Conservation (phyloP, 2,113 vertebrate species). For the Eurystomus gularis region DNA sequence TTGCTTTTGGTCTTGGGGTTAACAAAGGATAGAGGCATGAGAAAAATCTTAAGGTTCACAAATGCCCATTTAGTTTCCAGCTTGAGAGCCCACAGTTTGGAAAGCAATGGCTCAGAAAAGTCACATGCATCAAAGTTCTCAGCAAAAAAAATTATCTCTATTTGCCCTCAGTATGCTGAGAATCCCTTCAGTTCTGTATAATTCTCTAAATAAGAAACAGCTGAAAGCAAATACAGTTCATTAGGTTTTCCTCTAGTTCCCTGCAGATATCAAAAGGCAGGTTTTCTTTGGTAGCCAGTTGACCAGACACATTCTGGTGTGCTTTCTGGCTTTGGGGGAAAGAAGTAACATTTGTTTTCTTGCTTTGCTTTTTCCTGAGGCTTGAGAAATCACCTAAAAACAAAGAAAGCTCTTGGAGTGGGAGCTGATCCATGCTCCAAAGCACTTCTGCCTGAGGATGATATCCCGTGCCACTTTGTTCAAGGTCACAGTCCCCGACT, state of each 20-base stretch:
- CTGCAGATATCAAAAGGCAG: neutral
- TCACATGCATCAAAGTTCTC: neutral
- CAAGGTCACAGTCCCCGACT: neutral
- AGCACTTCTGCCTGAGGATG: neutral
- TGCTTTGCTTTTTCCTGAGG: neutral
- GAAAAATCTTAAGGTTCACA: neutral
- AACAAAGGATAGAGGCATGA: neutral
- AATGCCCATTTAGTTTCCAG: neutral
- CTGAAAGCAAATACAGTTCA: neutral
- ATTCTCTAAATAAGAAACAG: neutral
- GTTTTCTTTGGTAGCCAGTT: neutral
- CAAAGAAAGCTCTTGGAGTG: neutral
- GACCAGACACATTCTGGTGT: neutral
- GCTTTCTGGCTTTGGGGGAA: neutral
- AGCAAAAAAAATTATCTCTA: neutral
- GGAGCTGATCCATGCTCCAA: neutral
- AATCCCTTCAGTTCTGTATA: neutral
- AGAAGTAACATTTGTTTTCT: neutral
- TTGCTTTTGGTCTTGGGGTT: neutral
- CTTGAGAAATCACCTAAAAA: neutral
- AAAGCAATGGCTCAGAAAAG: neutral
- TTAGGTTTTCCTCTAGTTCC: neutral
- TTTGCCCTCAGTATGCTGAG: neutral
- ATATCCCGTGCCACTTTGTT: neutral
- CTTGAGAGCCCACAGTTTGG: neutral